Conservation (phyloP, 2,888 invertebrate genomes). For the Machimus rusticus region DNA sequence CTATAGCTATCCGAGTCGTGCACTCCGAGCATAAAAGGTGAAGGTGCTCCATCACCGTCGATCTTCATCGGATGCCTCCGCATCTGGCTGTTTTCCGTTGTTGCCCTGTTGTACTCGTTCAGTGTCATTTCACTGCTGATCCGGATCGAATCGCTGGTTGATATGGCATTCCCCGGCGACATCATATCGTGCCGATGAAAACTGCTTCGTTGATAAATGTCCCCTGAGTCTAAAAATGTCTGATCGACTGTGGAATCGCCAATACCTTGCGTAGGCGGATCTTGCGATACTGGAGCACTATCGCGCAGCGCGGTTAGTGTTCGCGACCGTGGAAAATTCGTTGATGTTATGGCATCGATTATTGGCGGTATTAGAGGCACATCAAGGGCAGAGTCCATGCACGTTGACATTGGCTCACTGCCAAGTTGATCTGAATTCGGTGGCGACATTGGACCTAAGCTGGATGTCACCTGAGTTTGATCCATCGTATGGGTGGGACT, state of each 20-base stretch:
- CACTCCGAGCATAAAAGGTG: constrained; percentile 48
- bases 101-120: constrained; percentile 60
- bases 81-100: constrained; percentile 52
- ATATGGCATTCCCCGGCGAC: constrained; percentile 47
- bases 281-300: constrained; percentile 10
- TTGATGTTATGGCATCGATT: constrained; percentile 50
- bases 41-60: constrained; percentile 53
- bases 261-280: constrained; percentile 46
- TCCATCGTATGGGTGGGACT: constrained; percentile 58
- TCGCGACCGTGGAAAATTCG: constrained; percentile 43
- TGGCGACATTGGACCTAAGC: constrained; percentile 57
- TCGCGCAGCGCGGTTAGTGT: constrained; percentile 43
- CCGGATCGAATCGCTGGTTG: constrained; percentile 51
- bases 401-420: constrained; percentile 52
- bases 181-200: constrained; percentile 50
- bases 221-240: constrained; percentile 41
- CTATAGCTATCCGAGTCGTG: constrained; percentile 58
- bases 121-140: constrained; percentile 61
- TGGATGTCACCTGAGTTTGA: constrained; percentile 57
- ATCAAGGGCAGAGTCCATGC: constrained; percentile 55
- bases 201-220: constrained; percentile 40
- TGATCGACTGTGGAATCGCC: constrained; percentile 27
- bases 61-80: constrained; percentile 59
- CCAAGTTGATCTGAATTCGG: constrained; percentile 54
- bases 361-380: constrained; percentile 54